phyloP scores from a whole-genome alignment of 2,888 invertebrate species.

The Nezara viridula region DNA sequence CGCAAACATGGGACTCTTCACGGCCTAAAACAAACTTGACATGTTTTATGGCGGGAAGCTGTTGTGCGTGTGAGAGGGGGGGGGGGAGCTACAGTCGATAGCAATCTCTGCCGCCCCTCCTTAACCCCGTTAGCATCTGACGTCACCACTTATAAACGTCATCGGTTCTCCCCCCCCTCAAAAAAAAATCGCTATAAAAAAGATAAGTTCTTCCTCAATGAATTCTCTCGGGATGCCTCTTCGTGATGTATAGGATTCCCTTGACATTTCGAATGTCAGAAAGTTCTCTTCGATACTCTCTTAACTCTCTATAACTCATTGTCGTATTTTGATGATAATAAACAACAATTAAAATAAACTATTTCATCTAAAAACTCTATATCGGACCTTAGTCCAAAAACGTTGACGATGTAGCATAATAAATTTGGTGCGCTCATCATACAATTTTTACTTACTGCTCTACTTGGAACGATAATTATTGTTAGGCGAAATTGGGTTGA shows the following conservation, averaged over 20 bases:
- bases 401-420: no score
- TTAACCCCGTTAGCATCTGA: conserved; percentile 58
- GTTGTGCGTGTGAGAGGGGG: not conserved
- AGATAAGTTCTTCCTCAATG: conserved; percentile 13
- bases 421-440: no score
- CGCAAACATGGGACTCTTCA: conserved; percentile 32
- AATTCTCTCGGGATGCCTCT: not conserved
- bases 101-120: conserved; percentile 52
- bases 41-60: conserved; percentile 32
- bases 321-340: no score
- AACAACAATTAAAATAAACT: no score
- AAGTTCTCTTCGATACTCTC: not conserved
- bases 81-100: conserved; percentile 23
- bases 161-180: not conserved
- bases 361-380: no score
- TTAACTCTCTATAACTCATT: not conserved
- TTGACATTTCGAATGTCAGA: conserved; percentile 15
- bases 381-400: no score
- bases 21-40: conserved; percentile 49
- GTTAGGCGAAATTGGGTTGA: no score
- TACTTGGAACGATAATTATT: no score
- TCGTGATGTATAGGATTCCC: not conserved
- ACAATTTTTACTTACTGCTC: no score
- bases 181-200: conserved; percentile 20
- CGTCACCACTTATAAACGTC: conserved; percentile 57